Evolutionary conservation across 2,113 vertebrate species (phyloP), one percentile per base, ranked within the genome.

Genomic region (Sisor rabdophorus): DNA sequence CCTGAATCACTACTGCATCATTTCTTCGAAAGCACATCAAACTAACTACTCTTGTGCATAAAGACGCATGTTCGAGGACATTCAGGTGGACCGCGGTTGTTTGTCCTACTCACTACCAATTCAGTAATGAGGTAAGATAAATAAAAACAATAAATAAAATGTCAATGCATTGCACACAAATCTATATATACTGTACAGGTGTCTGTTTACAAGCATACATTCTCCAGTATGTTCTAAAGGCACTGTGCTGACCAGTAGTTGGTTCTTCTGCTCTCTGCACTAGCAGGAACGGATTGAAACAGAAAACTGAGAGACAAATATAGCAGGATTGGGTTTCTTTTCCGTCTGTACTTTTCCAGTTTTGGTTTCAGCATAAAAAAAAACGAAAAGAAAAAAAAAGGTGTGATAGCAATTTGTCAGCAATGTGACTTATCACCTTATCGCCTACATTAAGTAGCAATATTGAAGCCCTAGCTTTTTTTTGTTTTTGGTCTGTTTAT

Each of bases 161-260:
- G 67, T 58, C 61, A 73, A 78, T 5, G n/a, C 63, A 48, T 32
- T 59, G 55, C 77, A 60, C 73, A 75, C 64, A 78, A 75, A 73
- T 58, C 26, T 55, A 67, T 72, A 73, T 55, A 67, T 72, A 73
- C 87, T 88, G 90, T 90, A 92, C 89, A 92, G 85, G 89, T 86
- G 87, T 89, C 71, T 89, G 88, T 82, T 86, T 76, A 86, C 75
- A 87, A 86, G 85, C 90, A 87, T 90, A 89, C 90, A 92, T 90
- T 86, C 80, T 71, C 79, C 87, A 87, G 84, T 87, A 87, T 85
- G 86, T 87, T 89, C 87, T 76, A 84, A 92, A 93, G 92, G 91
- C 92, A 92, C 92, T 90, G 91, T 87, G 65, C 10, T 88, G 81
- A 87, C 91, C 87, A 89, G 87, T 86, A 90, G 88, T 87, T 87